Percentiles rank a stretch among this genome's conserved stretches.
Evolutionary conservation across 2,888 invertebrate genomes (phyloP).

Genomic region (Drosophila tanythrix): DNA sequence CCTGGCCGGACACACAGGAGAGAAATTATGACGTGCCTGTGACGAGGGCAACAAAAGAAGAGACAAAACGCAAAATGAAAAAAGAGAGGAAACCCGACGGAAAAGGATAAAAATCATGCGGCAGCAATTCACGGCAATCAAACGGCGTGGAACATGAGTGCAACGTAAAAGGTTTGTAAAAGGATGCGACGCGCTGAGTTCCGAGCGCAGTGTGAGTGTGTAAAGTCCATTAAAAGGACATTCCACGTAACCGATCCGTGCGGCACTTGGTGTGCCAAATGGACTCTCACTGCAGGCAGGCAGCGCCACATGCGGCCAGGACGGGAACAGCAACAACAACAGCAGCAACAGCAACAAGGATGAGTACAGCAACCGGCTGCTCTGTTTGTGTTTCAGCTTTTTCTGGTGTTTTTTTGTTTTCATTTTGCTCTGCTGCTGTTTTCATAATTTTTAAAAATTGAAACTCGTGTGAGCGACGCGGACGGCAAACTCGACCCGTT

Average conservation of each 20-base stretch:
- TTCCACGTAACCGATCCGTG: slow-evolving; percentile 78
- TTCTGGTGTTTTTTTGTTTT: slow-evolving; percentile 13
- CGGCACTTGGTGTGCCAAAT: slow-evolving; percentile 69
- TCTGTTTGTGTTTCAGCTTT: slow-evolving; percentile 54
- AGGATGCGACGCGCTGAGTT: slow-evolving; percentile 61
- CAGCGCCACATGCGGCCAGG: slow-evolving; percentile 69
- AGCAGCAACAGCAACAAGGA: slow-evolving; percentile 29
- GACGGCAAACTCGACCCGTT: slow-evolving; percentile 42
- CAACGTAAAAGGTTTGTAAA: slow-evolving; percentile 70
- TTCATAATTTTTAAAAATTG: slow-evolving; percentile 77
- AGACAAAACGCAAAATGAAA: neutral
- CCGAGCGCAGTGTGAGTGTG: slow-evolving; percentile 57
- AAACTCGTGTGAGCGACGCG: slow-evolving; percentile 60
- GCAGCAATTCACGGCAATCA: slow-evolving; percentile 80
- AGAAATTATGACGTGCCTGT: slow-evolving; percentile 66
- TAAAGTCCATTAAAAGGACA: slow-evolving; percentile 79
- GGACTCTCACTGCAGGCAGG: slow-evolving; percentile 60
- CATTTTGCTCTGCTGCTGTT: slow-evolving; percentile 37
- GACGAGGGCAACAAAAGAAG: slow-evolving; percentile 49
- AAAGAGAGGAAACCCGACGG: slow-evolving; percentile 23
- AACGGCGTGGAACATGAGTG: slow-evolving; percentile 75
- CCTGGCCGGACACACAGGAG: slow-evolving; percentile 30
- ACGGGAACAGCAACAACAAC: slow-evolving; percentile 12
- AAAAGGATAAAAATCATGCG: slow-evolving; percentile 77
- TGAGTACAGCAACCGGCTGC: slow-evolving; percentile 33